Base-by-base conservation (phyloP, 2,888 invertebrate species). In the Candidula unifasciata region DNA sequence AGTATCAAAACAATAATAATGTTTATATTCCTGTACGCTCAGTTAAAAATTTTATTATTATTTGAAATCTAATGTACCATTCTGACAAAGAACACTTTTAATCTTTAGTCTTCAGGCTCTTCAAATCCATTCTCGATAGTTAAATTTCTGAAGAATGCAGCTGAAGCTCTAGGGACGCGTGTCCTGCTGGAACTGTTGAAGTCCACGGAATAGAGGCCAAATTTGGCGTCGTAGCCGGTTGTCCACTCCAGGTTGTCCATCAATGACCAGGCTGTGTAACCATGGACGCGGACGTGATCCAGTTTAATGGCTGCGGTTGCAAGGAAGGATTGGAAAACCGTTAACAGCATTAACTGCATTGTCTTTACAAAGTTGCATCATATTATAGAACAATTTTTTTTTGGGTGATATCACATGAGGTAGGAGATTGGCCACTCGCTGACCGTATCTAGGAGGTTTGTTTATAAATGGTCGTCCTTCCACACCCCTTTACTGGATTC, bases 211-310 rank as follows among this genome's bases (percentile, higher is more conserved):
- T 96, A 96, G 81, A 96, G 94, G 86, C 96, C 96, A 94, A 96
- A 96, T 54, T 91, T 88, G 68, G 92, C 96, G 95, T 95, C 95
- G 91, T 95, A 97, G 52, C 97, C 97, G 71, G 95, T 94, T 85
- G 95, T 94, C 97, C 97, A 97, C 92, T 97, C 97, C 92, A 96
- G 96, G 91, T 96, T 96, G 91, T 97, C 97, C 94, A 97, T 95
- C 30, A 97, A 93, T 89, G 96, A 96, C 97, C 97, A 97, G 82
- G 96, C 95, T 0, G 96, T 95, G 90, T 97, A 97, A 0, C 96
- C 96, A 44, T 90, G 90, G 5, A 94, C 92, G 78, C 93, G 92
- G 13, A 91, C 90, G 0, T 91, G 90, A 79, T 93, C 92, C 35
- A 90, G 83, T 16, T 85, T 79, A 10, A 90, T 87, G 10, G 85